phyloP scores from a whole-genome alignment of 2,797 vertebrate species.

The Eidolon dupreanum region DNA sequence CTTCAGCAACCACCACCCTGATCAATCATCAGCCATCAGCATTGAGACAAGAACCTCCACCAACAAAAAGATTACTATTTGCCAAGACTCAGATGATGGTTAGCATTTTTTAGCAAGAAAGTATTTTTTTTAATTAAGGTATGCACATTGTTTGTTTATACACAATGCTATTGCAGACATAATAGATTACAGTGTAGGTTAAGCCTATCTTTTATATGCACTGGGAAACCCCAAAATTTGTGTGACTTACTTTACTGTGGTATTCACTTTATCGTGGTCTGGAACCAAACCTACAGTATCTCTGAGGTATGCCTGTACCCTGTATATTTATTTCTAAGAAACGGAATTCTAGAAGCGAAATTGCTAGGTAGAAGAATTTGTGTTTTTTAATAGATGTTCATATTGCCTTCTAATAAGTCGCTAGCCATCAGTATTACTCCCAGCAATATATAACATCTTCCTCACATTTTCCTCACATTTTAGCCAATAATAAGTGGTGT shows the following conservation, averaged over 20 bases:
- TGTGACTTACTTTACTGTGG: too few species aligned
- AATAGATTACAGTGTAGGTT: not conserved
- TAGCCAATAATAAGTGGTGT: not conserved
- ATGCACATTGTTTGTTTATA: not conserved
- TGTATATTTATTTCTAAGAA: not conserved
- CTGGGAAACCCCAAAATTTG: too few species aligned
- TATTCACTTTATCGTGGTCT: too few species aligned
- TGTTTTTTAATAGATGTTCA: not conserved
- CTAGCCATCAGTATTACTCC: not conserved
- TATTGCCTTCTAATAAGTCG: not conserved
- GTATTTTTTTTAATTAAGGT: not conserved
- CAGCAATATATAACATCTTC: not conserved
- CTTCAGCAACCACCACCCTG: not conserved
- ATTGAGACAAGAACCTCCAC: too few species aligned
- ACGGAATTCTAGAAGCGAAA: not conserved
- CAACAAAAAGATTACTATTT: too few species aligned
- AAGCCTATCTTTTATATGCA: too few species aligned
- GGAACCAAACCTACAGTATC: too few species aligned
- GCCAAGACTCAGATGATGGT: not conserved
- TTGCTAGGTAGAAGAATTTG: not conserved
- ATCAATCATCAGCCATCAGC: too few species aligned
- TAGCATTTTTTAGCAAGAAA: not conserved
- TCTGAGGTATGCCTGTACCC: too few species aligned
- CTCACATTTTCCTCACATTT: too few species aligned
- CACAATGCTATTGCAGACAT: not conserved